A percentile compares a stretch with the other conserved stretches of the same genome.
These are phyloP conservation scores for Athalia cordata DNA, from an alignment of 2,888 invertebrate genomes.

Conservation along the genomic window DNA sequence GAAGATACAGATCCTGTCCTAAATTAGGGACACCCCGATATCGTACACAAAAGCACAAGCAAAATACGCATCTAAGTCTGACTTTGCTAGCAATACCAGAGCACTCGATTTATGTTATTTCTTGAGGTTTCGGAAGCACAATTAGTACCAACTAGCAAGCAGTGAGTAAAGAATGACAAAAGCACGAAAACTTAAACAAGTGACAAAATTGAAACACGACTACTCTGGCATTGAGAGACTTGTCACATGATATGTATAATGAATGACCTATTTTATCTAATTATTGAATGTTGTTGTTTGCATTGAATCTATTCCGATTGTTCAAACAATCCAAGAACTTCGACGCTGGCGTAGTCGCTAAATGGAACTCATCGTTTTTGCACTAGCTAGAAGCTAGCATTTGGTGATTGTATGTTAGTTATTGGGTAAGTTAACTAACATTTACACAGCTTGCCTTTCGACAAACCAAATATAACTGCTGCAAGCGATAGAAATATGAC, in stretches of 20 bases:
- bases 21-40: slow-evolving; percentile 72
- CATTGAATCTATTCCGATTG: background rate
- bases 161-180: background rate
- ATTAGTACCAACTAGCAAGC: background rate
- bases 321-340: background rate
- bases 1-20: slow-evolving; percentile 73
- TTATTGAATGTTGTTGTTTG: background rate
- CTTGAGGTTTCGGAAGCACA: background rate
- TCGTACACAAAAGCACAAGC: slow-evolving; percentile 67
- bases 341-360: background rate
- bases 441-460: slow-evolving; percentile 56
- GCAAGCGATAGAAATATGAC: slow-evolving; percentile 57
- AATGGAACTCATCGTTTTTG: background rate
- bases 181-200: background rate
- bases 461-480: slow-evolving; percentile 56
- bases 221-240: slow-evolving; percentile 33
- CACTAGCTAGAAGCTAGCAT: background rate
- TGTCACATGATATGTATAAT: slow-evolving; percentile 2
- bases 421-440: slow-evolving; percentile 39
- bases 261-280: background rate
- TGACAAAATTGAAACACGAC: background rate
- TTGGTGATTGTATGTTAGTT: slow-evolving; percentile 39
- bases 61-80: slow-evolving; percentile 17
- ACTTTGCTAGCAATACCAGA: slow-evolving; percentile 26
- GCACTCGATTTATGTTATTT: background rate